Evolutionary conservation across 2,113 vertebrate species (phyloP), one percentile per base, ranked within the genome.

Genomic region (Dicerorhinus sumatrensis): DNA sequence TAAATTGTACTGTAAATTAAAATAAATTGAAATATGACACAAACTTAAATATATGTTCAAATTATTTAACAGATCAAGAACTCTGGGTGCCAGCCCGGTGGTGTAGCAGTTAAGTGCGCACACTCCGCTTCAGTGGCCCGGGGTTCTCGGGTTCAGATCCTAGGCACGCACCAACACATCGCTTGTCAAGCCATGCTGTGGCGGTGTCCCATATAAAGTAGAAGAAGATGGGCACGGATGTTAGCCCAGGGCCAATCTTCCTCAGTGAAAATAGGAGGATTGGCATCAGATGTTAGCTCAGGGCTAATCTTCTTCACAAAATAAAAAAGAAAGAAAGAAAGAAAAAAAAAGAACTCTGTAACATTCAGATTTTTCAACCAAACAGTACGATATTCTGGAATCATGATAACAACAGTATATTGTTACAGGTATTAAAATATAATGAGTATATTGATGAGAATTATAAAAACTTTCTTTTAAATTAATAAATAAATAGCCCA

Each of bases 401-500:
- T 83, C 39, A 88, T 69, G 5, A 3, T 60, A 63, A 81, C 29
- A 85, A 51, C 80, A 95, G 36, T 56, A 85, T 81, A 46, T 16
- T 88, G 33, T 75, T 56, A 60, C 14, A 70, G 12, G 14, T 94
- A 87, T 94, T 69, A 51, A 97, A 95, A 70, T 63, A 75, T 33
- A 67, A 54, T 72, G 16, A 83, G 27, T 85, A 83, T 20, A 51
- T 73, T n/a, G 12, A 84, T 92, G 10, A 83, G 16, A 84, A 13
- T 16, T 81, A 3, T 42, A 94, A 86, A 86, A 5, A 79, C 8
- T 51, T 92, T 21, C 36, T 94, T 88, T 92, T 72, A 18, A 69
- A 48, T 48, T 48, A 48, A 31, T 58, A 91, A 79, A 73, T 70
- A 91, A 87, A 81, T n/a, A 73, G 20, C 62, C 69, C 21, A 97